phyloP scores from a whole-genome alignment of 1,140 invertebrate species.

The Choristoneura fumiferana region DNA sequence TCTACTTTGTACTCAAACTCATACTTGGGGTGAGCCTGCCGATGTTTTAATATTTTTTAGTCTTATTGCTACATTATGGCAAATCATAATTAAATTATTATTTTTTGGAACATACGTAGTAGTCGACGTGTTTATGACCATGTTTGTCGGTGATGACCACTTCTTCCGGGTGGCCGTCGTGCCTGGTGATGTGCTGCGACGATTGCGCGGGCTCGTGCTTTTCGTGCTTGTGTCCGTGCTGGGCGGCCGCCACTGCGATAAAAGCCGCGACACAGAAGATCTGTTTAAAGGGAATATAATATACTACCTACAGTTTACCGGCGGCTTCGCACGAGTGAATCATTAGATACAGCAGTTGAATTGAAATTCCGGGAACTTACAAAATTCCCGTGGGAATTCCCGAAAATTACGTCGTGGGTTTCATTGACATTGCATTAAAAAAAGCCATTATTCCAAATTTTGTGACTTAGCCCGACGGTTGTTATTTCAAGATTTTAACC shows the following conservation, averaged over 20 bases:
- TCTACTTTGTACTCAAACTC: slow-evolving; percentile 32
- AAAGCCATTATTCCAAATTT: slow-evolving; percentile 12
- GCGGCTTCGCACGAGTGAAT: no score
- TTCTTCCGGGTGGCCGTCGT: slow-evolving; percentile 45
- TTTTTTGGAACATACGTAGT: slow-evolving; percentile 14
- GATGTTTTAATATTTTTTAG: background rate
- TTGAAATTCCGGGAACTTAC: no score
- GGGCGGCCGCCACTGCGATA: slow-evolving; percentile 25
- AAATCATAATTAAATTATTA: background rate
- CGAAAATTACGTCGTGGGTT: no score
- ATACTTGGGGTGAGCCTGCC: slow-evolving; percentile 30
- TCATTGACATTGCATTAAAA: no score
- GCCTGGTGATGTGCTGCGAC: slow-evolving; percentile 43
- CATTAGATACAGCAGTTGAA: no score
- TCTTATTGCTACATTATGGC: background rate
- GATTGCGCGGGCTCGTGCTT: slow-evolving; percentile 42
- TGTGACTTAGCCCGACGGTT: no score
- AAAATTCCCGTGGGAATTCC: no score
- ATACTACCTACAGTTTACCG: no score
- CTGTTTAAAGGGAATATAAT: no score
- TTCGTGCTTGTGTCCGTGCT: slow-evolving; percentile 34
- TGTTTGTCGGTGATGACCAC: slow-evolving; percentile 36
- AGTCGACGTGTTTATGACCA: slow-evolving; percentile 31
- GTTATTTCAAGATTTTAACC: no score
- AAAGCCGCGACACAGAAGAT: slow-evolving; percentile 40